Conservation (phyloP, 2,113 vertebrate species). For the Theropithecus gelada region DNA sequence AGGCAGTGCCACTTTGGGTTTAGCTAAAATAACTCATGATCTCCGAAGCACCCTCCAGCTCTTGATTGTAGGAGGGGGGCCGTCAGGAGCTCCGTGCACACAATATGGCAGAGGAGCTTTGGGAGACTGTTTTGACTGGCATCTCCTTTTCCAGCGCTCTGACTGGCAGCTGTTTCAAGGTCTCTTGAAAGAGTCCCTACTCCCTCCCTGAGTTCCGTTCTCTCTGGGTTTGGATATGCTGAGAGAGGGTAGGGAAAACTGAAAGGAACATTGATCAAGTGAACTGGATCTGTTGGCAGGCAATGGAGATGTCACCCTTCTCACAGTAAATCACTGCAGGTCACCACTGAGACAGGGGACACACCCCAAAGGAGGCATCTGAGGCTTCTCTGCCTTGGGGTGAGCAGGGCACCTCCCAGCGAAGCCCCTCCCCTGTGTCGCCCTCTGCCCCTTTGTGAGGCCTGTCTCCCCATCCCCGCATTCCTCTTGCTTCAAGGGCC, state of each 20-base stretch:
- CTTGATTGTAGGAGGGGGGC: neutral
- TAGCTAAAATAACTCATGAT: neutral
- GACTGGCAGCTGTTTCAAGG: constrained; percentile 67
- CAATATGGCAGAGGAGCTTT: neutral
- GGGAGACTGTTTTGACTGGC: constrained; percentile 38
- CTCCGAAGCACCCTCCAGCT: neutral
- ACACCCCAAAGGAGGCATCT: neutral
- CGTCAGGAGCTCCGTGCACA: neutral
- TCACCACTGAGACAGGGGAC: neutral
- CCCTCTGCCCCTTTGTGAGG: neutral
- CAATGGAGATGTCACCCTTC: neutral
- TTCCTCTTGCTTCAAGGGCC: neutral
- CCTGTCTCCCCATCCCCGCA: neutral
- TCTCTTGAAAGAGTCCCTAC: constrained; percentile 73
- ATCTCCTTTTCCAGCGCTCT: neutral
- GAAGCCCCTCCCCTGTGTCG: neutral
- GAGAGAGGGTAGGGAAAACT: neutral
- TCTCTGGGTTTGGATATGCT: constrained; percentile 47
- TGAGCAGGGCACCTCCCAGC: constrained; percentile 39
- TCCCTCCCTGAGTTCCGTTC: neutral
- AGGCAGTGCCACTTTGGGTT: neutral
- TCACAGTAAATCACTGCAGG: constrained; percentile 42
- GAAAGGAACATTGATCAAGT: neutral
- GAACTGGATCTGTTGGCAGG: neutral
- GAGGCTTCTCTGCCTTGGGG: constrained; percentile 17